These are phyloP conservation scores for Anomalospiza imberbis DNA, from an alignment of 2,797 vertebrate species.

Conservation along the genomic window DNA sequence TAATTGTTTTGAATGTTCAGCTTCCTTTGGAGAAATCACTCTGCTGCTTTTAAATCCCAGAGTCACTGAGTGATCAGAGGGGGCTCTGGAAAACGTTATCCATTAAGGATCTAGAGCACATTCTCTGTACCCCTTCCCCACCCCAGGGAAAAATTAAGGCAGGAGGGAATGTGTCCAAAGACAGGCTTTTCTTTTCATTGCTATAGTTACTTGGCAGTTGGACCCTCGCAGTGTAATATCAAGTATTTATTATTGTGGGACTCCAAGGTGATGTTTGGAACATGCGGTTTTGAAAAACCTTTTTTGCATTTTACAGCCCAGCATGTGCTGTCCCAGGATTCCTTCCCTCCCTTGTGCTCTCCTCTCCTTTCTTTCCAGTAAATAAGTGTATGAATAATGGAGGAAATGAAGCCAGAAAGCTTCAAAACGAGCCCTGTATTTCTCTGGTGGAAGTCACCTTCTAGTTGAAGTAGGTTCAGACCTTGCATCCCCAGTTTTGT, in stretches of 20 bases:
- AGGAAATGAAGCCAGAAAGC: constrained; percentile 31
- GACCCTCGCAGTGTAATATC: neutral
- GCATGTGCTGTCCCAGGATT: neutral
- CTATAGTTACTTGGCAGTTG: constrained; percentile 52
- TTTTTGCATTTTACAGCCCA: neutral
- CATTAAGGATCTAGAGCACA: constrained; percentile 53
- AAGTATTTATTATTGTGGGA: constrained; percentile 40
- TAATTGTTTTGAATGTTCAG: neutral
- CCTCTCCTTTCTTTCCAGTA: constrained; percentile 37
- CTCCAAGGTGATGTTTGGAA: constrained; percentile 48
- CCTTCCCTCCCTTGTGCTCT: neutral
- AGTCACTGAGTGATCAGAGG: constrained; percentile 43
- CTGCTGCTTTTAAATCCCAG: constrained; percentile 40
- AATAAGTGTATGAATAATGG: constrained; percentile 19
- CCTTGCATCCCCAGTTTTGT: neutral
- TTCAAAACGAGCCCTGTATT: constrained; percentile 11
- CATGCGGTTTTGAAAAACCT: neutral
- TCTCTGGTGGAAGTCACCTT: neutral
- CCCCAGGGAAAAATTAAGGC: constrained; percentile 53
- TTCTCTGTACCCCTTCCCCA: constrained; percentile 34
- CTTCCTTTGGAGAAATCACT: constrained; percentile 23
- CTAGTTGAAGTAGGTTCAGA: neutral
- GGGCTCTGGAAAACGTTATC: constrained; percentile 52
- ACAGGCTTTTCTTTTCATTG: constrained; percentile 35
- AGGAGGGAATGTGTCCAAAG: constrained; percentile 18